Evolutionary conservation across 2,888 invertebrate species (phyloP).

Genomic region (Melieria omissa): DNA sequence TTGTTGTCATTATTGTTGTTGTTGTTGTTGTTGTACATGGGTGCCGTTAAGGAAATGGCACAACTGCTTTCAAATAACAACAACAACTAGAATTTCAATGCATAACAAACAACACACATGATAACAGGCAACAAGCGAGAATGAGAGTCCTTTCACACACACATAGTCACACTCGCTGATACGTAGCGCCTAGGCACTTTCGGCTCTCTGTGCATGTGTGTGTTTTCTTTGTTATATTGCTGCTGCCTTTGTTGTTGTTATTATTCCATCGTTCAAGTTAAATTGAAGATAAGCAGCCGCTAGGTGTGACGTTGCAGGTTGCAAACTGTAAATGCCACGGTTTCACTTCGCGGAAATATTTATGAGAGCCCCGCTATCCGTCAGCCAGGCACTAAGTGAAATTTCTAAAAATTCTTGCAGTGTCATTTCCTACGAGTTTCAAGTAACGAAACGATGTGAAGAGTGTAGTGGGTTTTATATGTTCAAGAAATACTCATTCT

Average conservation of each 20-base stretch:
- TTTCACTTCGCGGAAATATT: background rate
- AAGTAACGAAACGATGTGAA: too few relatives aligned
- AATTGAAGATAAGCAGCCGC: conserved; percentile 24
- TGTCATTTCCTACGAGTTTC: too few relatives aligned
- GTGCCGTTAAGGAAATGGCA: background rate
- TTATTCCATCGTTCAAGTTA: background rate
- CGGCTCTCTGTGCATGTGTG: background rate
- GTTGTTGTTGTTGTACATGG: background rate
- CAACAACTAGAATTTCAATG: background rate
- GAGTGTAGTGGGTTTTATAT: too few relatives aligned
- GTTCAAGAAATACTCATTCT: too few relatives aligned
- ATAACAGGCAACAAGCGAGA: background rate
- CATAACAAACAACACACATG: background rate
- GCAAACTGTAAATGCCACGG: background rate
- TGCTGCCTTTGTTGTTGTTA: background rate
- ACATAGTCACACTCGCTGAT: background rate
- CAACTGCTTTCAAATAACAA: too few relatives aligned
- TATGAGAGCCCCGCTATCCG: too few relatives aligned
- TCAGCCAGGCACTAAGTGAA: too few relatives aligned
- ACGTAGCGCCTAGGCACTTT: background rate
- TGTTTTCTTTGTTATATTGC: background rate
- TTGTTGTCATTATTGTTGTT: background rate
- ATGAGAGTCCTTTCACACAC: background rate
- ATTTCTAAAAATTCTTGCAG: too few relatives aligned
- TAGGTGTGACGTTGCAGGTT: background rate